Conservation (phyloP, 1,140 invertebrate genomes). For the Polypedilum pembai region DNA sequence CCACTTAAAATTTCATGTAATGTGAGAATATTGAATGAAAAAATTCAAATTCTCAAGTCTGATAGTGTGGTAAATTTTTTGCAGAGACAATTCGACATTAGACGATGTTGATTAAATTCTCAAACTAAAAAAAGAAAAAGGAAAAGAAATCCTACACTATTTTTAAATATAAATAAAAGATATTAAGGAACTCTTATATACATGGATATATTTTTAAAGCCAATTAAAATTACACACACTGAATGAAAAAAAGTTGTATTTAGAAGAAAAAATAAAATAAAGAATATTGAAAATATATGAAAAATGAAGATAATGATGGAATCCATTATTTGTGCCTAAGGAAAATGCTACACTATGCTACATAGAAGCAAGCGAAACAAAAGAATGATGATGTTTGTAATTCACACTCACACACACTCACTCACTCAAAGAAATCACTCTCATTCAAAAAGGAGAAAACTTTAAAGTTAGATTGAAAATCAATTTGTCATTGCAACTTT, state of each 20-base stretch:
- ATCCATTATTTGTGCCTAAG: slow-evolving; percentile 8
- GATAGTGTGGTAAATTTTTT: too few species aligned
- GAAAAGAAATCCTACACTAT: slow-evolving; percentile 17
- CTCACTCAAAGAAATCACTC: not conserved
- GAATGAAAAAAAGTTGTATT: slow-evolving; percentile 18
- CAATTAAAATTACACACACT: slow-evolving; percentile 13
- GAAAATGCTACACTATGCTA: slow-evolving; percentile 6
- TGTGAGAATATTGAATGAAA: not conserved
- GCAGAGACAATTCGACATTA: too few species aligned
- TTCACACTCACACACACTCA: not conserved
- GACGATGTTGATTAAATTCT: not conserved
- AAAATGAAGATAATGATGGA: not conserved
- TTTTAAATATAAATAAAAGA: slow-evolving; percentile 17
- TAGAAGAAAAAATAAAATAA: slow-evolving; percentile 6
- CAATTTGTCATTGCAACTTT: not conserved
- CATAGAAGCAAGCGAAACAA: slow-evolving; percentile 16
- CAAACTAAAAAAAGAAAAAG: slow-evolving; percentile 22
- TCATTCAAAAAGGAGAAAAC: not conserved
- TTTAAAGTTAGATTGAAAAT: slow-evolving; percentile 4
- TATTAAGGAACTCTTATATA: slow-evolving; percentile 14
- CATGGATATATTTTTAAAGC: slow-evolving; percentile 27
- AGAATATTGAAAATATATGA: too few species aligned
- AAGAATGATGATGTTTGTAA: slow-evolving; percentile 8
- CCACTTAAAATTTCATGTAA: not conserved
- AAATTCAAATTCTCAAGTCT: not conserved